Evolutionary conservation across 2,888 invertebrate species (phyloP), one percentile per base, ranked within the genome.

Genomic region (Copidosoma aretas): DNA sequence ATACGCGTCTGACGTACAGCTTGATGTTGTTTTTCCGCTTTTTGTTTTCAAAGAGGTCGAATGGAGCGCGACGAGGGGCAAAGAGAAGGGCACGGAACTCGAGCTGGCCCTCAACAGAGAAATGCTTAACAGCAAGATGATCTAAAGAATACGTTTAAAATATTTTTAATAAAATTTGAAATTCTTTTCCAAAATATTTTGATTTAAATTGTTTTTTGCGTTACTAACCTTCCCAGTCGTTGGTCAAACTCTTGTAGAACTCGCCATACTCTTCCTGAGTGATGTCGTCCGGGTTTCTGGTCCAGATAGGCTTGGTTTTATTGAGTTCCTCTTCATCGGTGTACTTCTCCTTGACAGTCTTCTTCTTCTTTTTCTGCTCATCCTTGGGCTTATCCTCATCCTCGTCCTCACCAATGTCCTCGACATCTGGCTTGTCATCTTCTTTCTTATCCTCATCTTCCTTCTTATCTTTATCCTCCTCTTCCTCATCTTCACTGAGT

Each of bases 161-260:
- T n/a, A n/a, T n/a, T n/a, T n/a, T n/a, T n/a, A n/a, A n/a, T n/a
- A n/a, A n/a, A n/a, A n/a, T n/a, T n/a, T n/a, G n/a, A n/a, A n/a
- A n/a, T n/a, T n/a, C n/a, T n/a, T n/a, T n/a, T n/a, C n/a, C n/a
- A n/a, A n/a, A n/a, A n/a, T n/a, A n/a, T n/a, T n/a, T n/a, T n/a
- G n/a, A n/a, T n/a, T n/a, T n/a, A n/a, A n/a, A n/a, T n/a, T n/a
- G n/a, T n/a, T n/a, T n/a, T n/a, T n/a, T n/a, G n/a, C n/a, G n/a
- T n/a, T n/a, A n/a, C n/a, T n/a, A n/a, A n/a, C n/a, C n/a, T 83
- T 98, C 97, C 97, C 97, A 98, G 84, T 98, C 98, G 77, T 98
- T 98, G 75, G 96, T 96, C 67, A 98, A 88, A 0, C 95, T 95
- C 85, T 98, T 98, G 90, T 98, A 98, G 87, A 98, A 98, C 87